These are phyloP conservation scores for Rhodinocichla rosea DNA, from an alignment of 2,113 vertebrate genomes.

Conservation along the genomic window DNA sequence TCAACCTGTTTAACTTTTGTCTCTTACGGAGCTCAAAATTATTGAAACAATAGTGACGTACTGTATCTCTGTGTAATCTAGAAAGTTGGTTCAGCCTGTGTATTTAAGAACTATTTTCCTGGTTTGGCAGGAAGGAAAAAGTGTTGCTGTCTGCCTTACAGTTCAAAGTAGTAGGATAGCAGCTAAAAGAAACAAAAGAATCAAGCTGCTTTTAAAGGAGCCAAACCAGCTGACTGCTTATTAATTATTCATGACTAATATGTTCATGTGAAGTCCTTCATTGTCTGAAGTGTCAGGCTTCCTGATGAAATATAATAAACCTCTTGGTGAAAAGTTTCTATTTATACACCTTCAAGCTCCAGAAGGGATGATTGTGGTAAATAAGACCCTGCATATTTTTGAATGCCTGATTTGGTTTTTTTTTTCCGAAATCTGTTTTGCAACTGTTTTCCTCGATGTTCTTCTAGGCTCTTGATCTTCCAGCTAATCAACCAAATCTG, in stretches of 20 bases:
- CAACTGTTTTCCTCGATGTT: not conserved
- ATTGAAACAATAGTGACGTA: not conserved
- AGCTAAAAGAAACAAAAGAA: not conserved
- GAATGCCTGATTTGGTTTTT: not conserved
- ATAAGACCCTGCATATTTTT: not conserved
- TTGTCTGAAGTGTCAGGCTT: constrained; percentile 25
- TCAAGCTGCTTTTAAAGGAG: not conserved
- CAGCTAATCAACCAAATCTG: not conserved
- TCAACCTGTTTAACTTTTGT: not conserved
- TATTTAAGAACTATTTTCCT: not conserved
- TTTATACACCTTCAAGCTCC: not conserved
- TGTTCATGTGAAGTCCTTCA: not conserved
- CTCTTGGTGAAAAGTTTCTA: not conserved
- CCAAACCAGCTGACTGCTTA: not conserved
- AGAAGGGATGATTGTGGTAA: not conserved
- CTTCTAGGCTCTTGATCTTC: constrained; percentile 1
- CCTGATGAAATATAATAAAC: not conserved
- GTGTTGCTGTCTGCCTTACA: not conserved
- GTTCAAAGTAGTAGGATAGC: not conserved
- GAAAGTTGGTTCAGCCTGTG: not conserved
- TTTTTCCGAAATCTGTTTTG: constrained; percentile 4
- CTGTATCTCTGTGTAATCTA: not conserved
- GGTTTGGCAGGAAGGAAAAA: not conserved
- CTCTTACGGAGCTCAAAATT: not conserved
- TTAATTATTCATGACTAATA: constrained; percentile 27